phyloP scores from a whole-genome alignment of 1,140 invertebrate genomes.

The Venustaconcha ellipsiformis region DNA sequence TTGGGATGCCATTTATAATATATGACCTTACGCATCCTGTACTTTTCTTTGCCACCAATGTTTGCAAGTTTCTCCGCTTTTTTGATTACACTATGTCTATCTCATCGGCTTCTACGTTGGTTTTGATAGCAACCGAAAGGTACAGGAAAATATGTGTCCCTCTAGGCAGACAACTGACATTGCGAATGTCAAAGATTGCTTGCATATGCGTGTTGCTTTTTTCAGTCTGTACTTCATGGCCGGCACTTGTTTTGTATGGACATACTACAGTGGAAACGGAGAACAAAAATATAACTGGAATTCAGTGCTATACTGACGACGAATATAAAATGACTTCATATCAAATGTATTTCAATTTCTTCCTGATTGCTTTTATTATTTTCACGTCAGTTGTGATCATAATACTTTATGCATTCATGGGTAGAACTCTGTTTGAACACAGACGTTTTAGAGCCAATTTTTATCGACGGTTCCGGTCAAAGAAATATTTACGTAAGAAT shows the following conservation, averaged over 20 bases:
- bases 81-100: slow-evolving; percentile 44
- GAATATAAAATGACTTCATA: slow-evolving; percentile 15
- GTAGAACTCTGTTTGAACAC: slow-evolving; percentile 4
- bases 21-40: slow-evolving; percentile 37
- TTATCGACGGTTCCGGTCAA: no score
- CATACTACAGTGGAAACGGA: slow-evolving; percentile 13
- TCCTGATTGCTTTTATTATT: slow-evolving; percentile 9
- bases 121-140: slow-evolving; percentile 49
- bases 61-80: slow-evolving; percentile 48
- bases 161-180: slow-evolving; percentile 20
- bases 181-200: slow-evolving; percentile 29
- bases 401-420: slow-evolving; percentile 12
- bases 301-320: slow-evolving; percentile 14
- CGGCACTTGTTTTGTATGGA: slow-evolving; percentile 42
- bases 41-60: slow-evolving; percentile 29
- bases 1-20: slow-evolving; percentile 50
- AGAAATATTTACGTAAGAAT: no score
- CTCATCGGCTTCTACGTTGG: slow-evolving; percentile 35
- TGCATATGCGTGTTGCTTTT: slow-evolving; percentile 25
- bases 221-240: slow-evolving; percentile 39
- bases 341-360: slow-evolving; percentile 8
- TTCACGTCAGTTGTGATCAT: not conserved
- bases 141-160: slow-evolving; percentile 49
- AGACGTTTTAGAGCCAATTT: not conserved
- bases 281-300: slow-evolving; percentile 9